Percentiles rank a stretch among this genome's conserved stretches.
phyloP scores from a whole-genome alignment of 2,888 invertebrate genomes.

The Polietes domitor region DNA sequence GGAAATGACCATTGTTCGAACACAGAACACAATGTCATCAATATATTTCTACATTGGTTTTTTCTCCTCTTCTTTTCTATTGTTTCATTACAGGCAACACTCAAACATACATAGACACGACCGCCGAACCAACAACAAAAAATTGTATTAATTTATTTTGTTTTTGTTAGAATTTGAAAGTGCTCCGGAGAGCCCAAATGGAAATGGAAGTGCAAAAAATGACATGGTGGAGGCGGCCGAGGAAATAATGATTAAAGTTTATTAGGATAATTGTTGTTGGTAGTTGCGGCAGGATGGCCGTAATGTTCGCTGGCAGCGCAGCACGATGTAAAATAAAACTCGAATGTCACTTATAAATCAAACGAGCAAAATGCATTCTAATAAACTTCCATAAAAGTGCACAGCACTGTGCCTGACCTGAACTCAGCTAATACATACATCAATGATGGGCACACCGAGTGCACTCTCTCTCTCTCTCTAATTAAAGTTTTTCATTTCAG shows the following conservation, averaged over 20 bases:
- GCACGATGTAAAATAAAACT: not conserved
- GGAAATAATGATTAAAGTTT: conserved; percentile 32
- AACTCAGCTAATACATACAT: too few species aligned
- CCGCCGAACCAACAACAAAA: not conserved
- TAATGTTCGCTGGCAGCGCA: not conserved
- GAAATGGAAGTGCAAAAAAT: not conserved
- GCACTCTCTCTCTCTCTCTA: too few species aligned
- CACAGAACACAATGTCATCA: conserved; percentile 15
- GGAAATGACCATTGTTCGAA: conserved; percentile 20
- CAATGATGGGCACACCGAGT: too few species aligned
- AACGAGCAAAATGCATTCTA: not conserved
- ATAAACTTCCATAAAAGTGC: not conserved
- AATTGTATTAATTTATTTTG: conserved; percentile 36
- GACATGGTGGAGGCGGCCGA: not conserved
- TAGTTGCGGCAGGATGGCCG: not conserved
- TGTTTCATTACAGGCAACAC: conserved; percentile 1
- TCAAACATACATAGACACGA: not conserved
- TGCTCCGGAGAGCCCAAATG: not conserved
- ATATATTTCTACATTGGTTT: conserved; percentile 9
- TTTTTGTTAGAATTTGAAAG: conserved; percentile 20
- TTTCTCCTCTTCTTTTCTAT: too few species aligned
- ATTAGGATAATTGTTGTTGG: conserved; percentile 30
- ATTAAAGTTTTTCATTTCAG: too few species aligned
- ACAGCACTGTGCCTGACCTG: too few species aligned
- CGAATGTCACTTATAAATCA: not conserved